Conservation (phyloP, 2,113 vertebrate species). For the Podarcis raffonei region DNA sequence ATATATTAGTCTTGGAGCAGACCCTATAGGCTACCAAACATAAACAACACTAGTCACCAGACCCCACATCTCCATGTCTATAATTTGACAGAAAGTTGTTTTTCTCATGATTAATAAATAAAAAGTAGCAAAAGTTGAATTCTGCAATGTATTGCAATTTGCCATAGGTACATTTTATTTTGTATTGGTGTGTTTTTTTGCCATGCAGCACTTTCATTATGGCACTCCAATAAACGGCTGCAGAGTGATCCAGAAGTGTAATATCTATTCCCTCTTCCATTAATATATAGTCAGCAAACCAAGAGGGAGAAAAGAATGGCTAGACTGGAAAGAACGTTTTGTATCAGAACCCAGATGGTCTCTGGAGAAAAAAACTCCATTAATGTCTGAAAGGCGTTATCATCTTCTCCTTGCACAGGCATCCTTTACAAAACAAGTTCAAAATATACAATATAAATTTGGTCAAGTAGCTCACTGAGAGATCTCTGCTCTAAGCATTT, state of each 20-base stretch:
- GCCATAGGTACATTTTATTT: slow-evolving; percentile 14
- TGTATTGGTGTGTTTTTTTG: slow-evolving; percentile 12
- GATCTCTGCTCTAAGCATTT: not conserved
- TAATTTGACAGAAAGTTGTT: not conserved
- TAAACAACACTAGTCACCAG: not conserved
- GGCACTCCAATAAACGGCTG: not conserved
- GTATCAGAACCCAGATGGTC: slow-evolving; percentile 9
- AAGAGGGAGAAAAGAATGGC: not conserved
- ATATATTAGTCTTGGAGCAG: not conserved
- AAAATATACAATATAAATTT: not conserved
- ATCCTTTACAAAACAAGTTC: not conserved
- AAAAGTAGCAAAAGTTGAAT: not conserved
- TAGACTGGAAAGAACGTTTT: not conserved
- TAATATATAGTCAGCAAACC: slow-evolving; percentile 7
- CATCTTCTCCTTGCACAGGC: not conserved
- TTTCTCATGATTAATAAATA: slow-evolving; percentile 19
- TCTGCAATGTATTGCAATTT: slow-evolving; percentile 12
- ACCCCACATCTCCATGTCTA: not conserved
- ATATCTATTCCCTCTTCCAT: slow-evolving; percentile 19
- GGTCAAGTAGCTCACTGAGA: not conserved
- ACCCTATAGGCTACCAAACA: not conserved
- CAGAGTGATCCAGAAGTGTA: slow-evolving; percentile 21
- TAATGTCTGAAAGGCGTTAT: slow-evolving; percentile 14
- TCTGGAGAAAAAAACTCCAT: slow-evolving; percentile 8
- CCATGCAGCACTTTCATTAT: slow-evolving; percentile 5